phyloP scores from a whole-genome alignment of 2,888 invertebrate genomes.

The Toxonevra muliebris region DNA sequence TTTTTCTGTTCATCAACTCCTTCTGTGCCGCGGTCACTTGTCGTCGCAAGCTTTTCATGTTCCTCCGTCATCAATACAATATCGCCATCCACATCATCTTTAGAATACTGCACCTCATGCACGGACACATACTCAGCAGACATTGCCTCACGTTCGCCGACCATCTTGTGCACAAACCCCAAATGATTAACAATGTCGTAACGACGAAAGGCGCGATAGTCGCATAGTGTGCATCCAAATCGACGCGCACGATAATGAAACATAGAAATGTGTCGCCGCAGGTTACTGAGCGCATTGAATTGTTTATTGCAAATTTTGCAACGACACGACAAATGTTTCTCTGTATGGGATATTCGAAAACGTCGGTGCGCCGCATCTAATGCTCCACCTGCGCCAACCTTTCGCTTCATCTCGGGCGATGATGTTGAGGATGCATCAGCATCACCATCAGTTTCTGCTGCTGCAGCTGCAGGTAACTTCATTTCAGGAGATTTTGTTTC shows the following conservation, averaged over 20 bases:
- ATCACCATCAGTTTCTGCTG: conserved; percentile 41
- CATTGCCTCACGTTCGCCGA: conserved; percentile 66
- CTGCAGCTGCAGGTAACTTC: conserved; percentile 10
- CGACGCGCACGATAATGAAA: conserved; percentile 67
- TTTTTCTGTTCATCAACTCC: conserved; percentile 1
- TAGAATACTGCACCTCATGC: conserved; percentile 57
- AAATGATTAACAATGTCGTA: conserved; percentile 74
- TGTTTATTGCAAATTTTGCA: conserved; percentile 63
- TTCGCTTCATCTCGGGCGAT: too few species aligned
- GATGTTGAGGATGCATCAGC: too few species aligned
- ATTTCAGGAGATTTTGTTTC: not conserved
- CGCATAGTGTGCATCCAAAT: conserved; percentile 79
- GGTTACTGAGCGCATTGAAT: conserved; percentile 62
- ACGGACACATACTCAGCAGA: conserved; percentile 60
- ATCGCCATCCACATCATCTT: conserved; percentile 61
- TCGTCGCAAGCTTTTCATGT: conserved; percentile 7
- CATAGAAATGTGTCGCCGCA: conserved; percentile 65
- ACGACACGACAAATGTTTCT: conserved; percentile 56
- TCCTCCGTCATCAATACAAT: conserved; percentile 56
- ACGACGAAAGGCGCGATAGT: conserved; percentile 74
- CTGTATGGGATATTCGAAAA: conserved; percentile 33
- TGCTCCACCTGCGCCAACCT: too few species aligned
- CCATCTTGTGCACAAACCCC: conserved; percentile 70
- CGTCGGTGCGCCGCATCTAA: conserved; percentile 12
- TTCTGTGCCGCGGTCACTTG: not conserved